Base-by-base conservation (phyloP, 2,113 vertebrate species). In the Prunella himalayana region DNA sequence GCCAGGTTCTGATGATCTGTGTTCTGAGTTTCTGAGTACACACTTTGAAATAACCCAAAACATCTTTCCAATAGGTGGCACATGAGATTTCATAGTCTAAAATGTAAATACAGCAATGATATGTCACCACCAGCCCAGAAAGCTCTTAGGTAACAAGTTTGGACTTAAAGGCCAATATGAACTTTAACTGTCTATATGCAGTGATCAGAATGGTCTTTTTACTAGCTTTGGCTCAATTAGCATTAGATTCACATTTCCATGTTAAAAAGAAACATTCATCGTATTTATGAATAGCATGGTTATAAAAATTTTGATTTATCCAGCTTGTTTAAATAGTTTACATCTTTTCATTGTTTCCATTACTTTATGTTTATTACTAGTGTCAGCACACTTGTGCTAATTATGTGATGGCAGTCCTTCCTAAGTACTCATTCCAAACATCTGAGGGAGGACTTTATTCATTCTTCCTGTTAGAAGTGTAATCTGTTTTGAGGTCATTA, bases 31-130 rank as follows among this genome's bases (percentile, higher is more conserved):
- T 80, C 49, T 41, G 8, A 77, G 53, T 1, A 0, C 50, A 54
- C 49, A 50, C 63, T 45, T 94, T 73, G 82, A 72, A 92, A 79
- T 92, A 94, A 86, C 21, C n/a, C 63, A 86, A 87, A 93, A n/a
- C 44, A 69, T 70, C 61, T 88, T 85, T 86, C 78, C 92, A 51
- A 70, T 64, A 92, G 93, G 69, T 88, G 89, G 88, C 57, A 93
- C 37, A 39, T 84, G 80, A 88, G 61, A 91, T 94, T 50, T 90
- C 50, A 0, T 73, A 61, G 72, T 41, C 57, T 73, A 30, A 83
- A 83, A 60, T 0, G 0, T 82, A 70, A 79, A 71, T 41, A 73
- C 39, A 77, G 61, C 42, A 41, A 73, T 64, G 44, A 42, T 53
- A 37, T 33, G 37, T 73, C 80, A 94, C 53, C 71, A 77, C n/a